Evolutionary conservation across 2,797 vertebrate genomes (phyloP).

Genomic region (Cryptoprocta ferox): DNA sequence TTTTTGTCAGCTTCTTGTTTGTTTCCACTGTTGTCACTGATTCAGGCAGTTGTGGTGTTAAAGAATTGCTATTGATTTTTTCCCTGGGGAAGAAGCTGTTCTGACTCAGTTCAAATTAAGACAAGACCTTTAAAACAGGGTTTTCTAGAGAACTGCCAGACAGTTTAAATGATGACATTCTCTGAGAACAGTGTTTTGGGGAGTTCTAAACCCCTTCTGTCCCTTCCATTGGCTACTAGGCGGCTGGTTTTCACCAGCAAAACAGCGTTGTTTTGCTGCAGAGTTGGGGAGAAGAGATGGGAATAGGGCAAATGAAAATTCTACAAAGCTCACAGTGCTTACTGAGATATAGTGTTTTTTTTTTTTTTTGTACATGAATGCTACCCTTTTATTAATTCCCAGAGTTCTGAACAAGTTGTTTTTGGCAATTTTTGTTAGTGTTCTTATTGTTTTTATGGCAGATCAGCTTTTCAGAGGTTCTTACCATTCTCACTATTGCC

Average conservation of each 20-base stretch:
- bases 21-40: background rate
- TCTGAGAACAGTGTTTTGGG: background rate
- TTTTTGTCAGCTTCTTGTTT: background rate
- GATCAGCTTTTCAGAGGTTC: background rate
- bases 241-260: background rate
- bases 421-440: background rate
- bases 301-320: background rate
- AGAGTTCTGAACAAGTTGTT: background rate
- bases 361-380: background rate
- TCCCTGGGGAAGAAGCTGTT: background rate
- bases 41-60: background rate
- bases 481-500: background rate
- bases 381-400: background rate
- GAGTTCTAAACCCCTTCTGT: background rate
- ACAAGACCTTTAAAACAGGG: background rate
- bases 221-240: background rate
- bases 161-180: background rate
- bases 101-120: conserved; percentile 22
- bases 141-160: background rate
- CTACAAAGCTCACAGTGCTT: background rate
- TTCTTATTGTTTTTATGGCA: background rate
- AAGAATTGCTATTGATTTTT: background rate
- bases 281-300: background rate
- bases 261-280: background rate
- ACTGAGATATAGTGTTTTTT: background rate